Evolutionary conservation across 2,888 invertebrate genomes (phyloP), one percentile per base, ranked within the genome.

Genomic region (Hypena proboscidalis): DNA sequence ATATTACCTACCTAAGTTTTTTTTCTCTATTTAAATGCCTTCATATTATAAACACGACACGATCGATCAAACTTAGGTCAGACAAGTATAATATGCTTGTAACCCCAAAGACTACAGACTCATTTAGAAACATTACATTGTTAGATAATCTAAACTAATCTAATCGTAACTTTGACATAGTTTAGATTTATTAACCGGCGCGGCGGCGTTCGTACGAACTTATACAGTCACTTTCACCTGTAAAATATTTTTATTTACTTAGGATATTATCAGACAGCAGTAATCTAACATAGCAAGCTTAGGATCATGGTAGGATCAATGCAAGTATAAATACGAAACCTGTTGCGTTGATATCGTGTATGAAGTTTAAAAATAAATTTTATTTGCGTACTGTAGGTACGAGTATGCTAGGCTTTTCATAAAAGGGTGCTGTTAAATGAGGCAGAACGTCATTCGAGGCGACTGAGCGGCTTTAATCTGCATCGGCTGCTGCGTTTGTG

Each of bases 291-390:
- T 41, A 34, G 42, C 53, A 29, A 25, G n/a, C n/a, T n/a, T n/a
- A 50, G 35, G 29, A 22, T 23, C n/a, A 17, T 29, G 33, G 43
- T 47, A 19, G 17, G 17, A 37, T 43, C 32, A 30, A 10, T n/a
- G 11, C 46, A 51, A n/a, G 7, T 47, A 44, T 58, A 51, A 58
- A 55, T 49, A 53, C 36, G 42, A 49, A 67, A 67, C 65, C 52
- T 43, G 67, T 67, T 59, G 21, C 25, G 11, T 52, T 41, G 27
- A 39, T 46, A 40, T 65, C 45, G 44, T 33, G 40, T 37, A 36
- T 36, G 35, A 44, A 48, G 53, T 56, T 54, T 59, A 67, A 63
- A 67, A 67, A 63, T 66, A 65, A 53, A 52, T 45, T 50, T 48
- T 56, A 58, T 64, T 50, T 42, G 19, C 45, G 23, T 47, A 60